Evolutionary conservation across 1,140 invertebrate species (phyloP), one percentile per base, ranked within the genome.

Genomic region (Monomorium pharaonis): DNA sequence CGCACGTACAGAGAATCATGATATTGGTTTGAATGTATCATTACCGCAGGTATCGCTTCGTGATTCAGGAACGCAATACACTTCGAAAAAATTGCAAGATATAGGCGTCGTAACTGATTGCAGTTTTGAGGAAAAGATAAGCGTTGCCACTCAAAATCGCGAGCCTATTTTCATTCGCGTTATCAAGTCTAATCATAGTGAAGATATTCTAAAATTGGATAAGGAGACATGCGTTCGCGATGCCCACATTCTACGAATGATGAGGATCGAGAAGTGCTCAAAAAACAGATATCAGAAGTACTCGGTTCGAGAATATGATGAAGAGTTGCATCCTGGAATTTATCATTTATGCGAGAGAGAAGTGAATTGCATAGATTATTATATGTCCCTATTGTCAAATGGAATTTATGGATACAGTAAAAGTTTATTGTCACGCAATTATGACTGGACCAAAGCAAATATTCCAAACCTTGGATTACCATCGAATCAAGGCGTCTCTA

Each of bases 81-180:
- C 1, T 12, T n/a, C 37, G 3, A 69, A 42, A 47, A 42, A 37
- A 21, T 49, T 44, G 9, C 51, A 74, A 24, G 47, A 81, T 42
- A 16, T 56, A 30, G 47, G 70, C 12, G 27, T 56, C 21, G 33
- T 37, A 30, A 54, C 30, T 16, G 9, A 56, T 42, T 3, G 27
- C 30, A 44, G 12, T 54, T 74, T 12, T 12, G 9, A 75, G 1
- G 33, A 21, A 12, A 86, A 5, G 7, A 27, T 77, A 54, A 84
- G 7, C 2, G 69, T 88, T 2, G 85, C 85, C 30, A 87, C 78
- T n/a, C 87, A 88, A 49, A 87, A 84, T 47, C 51, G 63, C 14
- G 85, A 88, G 30, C 78, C 87, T 18, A 77, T 84, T 74, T 33
- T 84, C 6, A 77, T 88, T 33, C 51, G 78, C 1, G 33, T 88